Base-by-base conservation (phyloP, 92 coral and sea anemone genomes). In the Umimayanthus chanpuru region DNA sequence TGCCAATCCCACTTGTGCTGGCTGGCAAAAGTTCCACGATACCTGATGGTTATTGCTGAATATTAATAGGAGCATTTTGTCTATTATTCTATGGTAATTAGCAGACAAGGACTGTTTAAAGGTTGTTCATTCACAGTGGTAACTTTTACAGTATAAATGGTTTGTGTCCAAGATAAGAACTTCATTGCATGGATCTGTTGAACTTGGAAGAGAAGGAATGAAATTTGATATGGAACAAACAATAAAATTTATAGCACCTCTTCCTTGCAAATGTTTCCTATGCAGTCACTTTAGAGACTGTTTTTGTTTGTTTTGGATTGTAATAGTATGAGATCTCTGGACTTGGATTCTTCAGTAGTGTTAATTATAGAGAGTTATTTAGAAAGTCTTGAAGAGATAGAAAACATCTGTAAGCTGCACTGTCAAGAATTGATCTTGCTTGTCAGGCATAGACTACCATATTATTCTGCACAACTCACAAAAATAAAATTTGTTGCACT, bases 51-150 rank as follows among this genome's bases (percentile, higher is more conserved):
- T 83, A 26, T 28, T 47, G 78, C 66, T 43, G 87, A 83, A 83
- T 68, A 70, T 41, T 67, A 67, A 82, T 82, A 18, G 40, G 67
- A 66, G 86, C 77, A 66, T 82, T 41, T 81, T 71, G 8, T 83
- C 78, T 70, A 70, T 70, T 83, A 83, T 83, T 68, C 78, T 68
- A 43, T 83, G 87, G 65, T 68, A 83, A 83, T 83, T 68, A 83
- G 28, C 66, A 71, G 66, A 70, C 74, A 83, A 44, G 87, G 53
- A 41, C 6, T 40, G 40, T 68, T 73, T 71, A 43, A 44, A 72
- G 70, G 67, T 83, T 29, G 43, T 73, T 44, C 49, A 78, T 11
- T 78, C 65, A 28, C 28, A 21, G 30, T 82, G 25, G 72, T 67
- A 28, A 43, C 26, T 9, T 44, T 67, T 67, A 15, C 56, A 25